These are phyloP conservation scores for Indri indri DNA, from an alignment of 2,113 vertebrate species.

Conservation along the genomic window DNA sequence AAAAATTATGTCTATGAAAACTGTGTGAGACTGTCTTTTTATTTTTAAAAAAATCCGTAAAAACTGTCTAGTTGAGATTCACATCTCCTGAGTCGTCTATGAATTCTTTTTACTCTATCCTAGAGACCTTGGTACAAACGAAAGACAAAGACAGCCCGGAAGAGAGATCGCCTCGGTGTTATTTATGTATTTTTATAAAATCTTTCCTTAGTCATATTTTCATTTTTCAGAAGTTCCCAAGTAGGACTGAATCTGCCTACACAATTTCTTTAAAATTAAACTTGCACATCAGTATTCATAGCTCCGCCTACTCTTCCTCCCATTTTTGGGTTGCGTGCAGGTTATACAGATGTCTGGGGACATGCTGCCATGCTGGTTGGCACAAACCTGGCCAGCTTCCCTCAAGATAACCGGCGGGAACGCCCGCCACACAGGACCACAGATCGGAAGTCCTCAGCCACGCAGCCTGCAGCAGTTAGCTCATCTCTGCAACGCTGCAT, in stretches of 20 bases:
- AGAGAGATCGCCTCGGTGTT: not conserved
- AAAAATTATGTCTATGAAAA: not conserved
- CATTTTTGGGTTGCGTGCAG: not conserved
- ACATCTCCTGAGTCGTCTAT: not conserved
- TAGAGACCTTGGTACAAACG: not conserved
- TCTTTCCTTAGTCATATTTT: constrained; percentile 43
- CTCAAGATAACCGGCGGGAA: not conserved
- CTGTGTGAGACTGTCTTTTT: not conserved
- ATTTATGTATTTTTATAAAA: constrained; percentile 14
- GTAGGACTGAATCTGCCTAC: constrained; percentile 24
- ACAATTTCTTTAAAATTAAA: constrained; percentile 58
- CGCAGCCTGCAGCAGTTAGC: rapidly evolving
- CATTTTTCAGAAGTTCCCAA: constrained; percentile 51
- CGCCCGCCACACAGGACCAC: not conserved
- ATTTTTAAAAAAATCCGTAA: not conserved
- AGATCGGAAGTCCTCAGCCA: not conserved
- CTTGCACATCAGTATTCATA: constrained; percentile 18
- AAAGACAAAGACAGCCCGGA: constrained; percentile 6
- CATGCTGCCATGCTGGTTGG: constrained; percentile 55
- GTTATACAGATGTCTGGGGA: constrained; percentile 52
- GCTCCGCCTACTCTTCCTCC: constrained; percentile 42
- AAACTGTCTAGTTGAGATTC: not conserved
- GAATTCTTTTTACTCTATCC: not conserved
- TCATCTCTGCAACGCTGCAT: too few relatives aligned
- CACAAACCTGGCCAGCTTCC: not conserved